Conservation (phyloP, 2,888 invertebrate genomes). For the Teleogryllus oceanicus region DNA sequence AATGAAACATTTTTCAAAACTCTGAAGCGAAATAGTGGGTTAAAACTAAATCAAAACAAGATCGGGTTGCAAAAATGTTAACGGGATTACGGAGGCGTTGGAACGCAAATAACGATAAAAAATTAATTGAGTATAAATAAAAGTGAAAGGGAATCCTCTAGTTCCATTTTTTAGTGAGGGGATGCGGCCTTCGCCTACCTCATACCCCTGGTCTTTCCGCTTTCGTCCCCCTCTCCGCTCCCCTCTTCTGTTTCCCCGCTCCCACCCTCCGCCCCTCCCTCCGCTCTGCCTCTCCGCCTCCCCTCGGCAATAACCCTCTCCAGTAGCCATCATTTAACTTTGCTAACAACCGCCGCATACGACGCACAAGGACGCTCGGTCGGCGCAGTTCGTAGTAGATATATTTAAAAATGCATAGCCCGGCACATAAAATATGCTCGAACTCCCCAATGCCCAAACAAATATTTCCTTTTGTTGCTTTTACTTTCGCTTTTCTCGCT, state of each 20-base stretch:
- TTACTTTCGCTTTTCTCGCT: conserved; percentile 6
- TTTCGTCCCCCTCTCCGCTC: not conserved
- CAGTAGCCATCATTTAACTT: not conserved
- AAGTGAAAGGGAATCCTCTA: conserved; percentile 18
- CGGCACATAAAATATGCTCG: conserved; percentile 8
- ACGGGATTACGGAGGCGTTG: conserved; percentile 10
- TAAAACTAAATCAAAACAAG: conserved; percentile 18
- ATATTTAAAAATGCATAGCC: conserved; percentile 4
- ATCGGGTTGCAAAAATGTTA: conserved; percentile 1
- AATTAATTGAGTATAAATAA: conserved; percentile 18
- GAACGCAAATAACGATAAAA: conserved; percentile 18
- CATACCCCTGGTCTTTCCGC: not conserved
- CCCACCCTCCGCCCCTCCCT: not conserved
- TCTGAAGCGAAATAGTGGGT: conserved; percentile 5
- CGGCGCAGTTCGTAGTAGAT: not conserved
- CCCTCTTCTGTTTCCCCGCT: not conserved
- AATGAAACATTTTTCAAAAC: conserved; percentile 1
- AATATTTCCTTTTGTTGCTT: conserved; percentile 7
- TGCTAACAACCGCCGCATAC: not conserved
- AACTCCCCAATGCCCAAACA: not conserved
- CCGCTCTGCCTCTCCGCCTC: not conserved
- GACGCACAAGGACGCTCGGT: not conserved
- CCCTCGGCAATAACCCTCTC: not conserved
- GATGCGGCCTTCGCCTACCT: not conserved
- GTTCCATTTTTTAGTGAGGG: conserved; percentile 3